Evolutionary conservation across 1,140 invertebrate species (phyloP).

Genomic region (Pentalonia nigronervosa): DNA sequence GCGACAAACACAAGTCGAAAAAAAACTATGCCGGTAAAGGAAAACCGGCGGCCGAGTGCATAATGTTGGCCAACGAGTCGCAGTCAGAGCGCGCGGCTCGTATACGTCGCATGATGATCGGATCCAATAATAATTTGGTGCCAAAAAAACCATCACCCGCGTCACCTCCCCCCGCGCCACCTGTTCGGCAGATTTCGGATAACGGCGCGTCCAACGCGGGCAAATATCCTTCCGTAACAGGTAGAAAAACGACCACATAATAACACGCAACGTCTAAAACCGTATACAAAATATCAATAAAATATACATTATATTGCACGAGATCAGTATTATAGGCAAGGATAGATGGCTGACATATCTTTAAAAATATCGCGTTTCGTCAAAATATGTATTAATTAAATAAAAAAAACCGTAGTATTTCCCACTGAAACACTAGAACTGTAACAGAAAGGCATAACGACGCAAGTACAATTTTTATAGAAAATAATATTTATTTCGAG

Average conservation of each 20-base stretch:
- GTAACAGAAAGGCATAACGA: background rate
- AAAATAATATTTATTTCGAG: background rate
- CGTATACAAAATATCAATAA: background rate
- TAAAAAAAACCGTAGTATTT: background rate
- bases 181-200: background rate
- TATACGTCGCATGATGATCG: slow-evolving; percentile 62
- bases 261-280: background rate
- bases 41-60: background rate
- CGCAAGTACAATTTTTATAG: background rate
- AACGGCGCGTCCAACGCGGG: background rate
- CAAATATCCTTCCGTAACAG: background rate
- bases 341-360: background rate
- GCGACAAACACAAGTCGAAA: slow-evolving; percentile 5
- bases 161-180: slow-evolving; percentile 21
- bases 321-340: background rate
- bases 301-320: background rate
- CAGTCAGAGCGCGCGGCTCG: slow-evolving; percentile 61
- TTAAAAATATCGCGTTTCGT: background rate
- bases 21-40: background rate
- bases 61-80: slow-evolving; percentile 59
- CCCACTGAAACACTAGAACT: background rate
- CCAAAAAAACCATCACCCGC: slow-evolving; percentile 12
- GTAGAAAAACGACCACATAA: background rate
- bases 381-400: background rate
- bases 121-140: slow-evolving; percentile 28